Percentiles rank a stretch among this genome's conserved stretches.
Evolutionary conservation across 1,140 invertebrate genomes (phyloP).

Genomic region (Lasaia peninsularis): DNA sequence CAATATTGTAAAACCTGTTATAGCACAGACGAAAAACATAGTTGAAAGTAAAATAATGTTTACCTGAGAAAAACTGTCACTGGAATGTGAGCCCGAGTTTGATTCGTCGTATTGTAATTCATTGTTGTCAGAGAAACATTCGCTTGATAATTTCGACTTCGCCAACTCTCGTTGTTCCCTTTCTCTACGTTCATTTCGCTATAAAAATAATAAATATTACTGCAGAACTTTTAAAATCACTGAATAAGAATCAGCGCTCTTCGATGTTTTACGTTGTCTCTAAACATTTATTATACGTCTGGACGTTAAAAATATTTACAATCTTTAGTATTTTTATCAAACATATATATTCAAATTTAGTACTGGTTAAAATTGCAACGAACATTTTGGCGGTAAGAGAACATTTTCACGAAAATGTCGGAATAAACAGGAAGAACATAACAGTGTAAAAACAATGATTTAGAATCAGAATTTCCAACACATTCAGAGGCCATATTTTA

Average conservation of each 20-base stretch:
- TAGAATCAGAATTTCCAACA: neutral
- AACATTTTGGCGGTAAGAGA: neutral
- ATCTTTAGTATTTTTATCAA: too few species aligned
- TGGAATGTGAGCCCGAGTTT: constrained; percentile 79
- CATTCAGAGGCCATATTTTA: constrained; percentile 1
- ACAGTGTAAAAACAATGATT: neutral
- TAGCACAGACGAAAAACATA: neutral
- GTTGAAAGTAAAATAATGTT: constrained; percentile 14
- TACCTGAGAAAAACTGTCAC: constrained; percentile 85
- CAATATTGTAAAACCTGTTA: too few species aligned
- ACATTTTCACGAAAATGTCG: neutral
- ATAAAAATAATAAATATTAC: constrained; percentile 35
- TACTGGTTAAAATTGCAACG: too few species aligned
- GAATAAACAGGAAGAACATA: constrained; percentile 1
- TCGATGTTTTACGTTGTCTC: too few species aligned
- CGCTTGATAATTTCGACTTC: constrained; percentile 81
- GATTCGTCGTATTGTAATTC: constrained; percentile 81
- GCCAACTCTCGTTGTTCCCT: constrained; percentile 90
- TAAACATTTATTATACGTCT: too few species aligned
- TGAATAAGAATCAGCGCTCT: too few species aligned
- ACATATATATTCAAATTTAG: too few species aligned
- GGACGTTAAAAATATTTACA: too few species aligned
- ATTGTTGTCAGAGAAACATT: constrained; percentile 81
- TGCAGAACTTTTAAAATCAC: too few species aligned
- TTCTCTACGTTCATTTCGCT: constrained; percentile 91